A percentile compares a stretch with the other conserved stretches of the same genome.
phyloP scores from a whole-genome alignment of 1,140 invertebrate genomes.

The Tetragnatha versicolor region DNA sequence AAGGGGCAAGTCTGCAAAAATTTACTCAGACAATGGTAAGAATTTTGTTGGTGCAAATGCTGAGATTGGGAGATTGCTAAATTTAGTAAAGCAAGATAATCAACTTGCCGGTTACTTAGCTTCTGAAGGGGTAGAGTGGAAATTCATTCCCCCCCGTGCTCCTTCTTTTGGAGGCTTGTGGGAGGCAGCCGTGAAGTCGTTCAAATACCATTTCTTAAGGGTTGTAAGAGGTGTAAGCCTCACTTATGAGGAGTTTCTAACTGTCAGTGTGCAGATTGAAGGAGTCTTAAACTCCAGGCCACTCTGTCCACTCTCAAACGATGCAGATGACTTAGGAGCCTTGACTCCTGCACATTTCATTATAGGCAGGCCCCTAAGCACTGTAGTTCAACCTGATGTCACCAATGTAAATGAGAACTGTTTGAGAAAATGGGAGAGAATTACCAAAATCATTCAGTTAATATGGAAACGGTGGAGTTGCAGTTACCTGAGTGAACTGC shows the following conservation, averaged over 20 bases:
- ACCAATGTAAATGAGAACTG: background rate
- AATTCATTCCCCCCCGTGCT: too few species aligned
- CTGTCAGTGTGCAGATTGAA: too few species aligned
- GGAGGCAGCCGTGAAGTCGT: background rate
- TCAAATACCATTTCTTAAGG: slow-evolving; percentile 1
- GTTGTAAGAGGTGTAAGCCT: background rate
- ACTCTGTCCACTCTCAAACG: background rate
- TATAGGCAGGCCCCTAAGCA: background rate
- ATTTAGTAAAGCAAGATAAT: background rate
- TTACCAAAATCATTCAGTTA: background rate
- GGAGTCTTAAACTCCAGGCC: background rate
- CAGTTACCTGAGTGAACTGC: background rate
- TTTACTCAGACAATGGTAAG: background rate
- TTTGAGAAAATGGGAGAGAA: background rate
- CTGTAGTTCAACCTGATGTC: background rate
- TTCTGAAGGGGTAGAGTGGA: too few species aligned
- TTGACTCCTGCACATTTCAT: slow-evolving; percentile 13
- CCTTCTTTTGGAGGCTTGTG: too few species aligned
- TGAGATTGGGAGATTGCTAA: background rate
- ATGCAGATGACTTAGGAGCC: background rate
- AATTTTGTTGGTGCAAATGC: background rate
- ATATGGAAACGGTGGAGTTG: background rate
- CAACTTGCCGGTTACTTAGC: background rate
- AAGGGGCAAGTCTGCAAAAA: background rate
- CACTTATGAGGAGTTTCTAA: slow-evolving; percentile 16